Conservation (phyloP, 2,888 invertebrate genomes). For the Platycnemis pennipes region DNA sequence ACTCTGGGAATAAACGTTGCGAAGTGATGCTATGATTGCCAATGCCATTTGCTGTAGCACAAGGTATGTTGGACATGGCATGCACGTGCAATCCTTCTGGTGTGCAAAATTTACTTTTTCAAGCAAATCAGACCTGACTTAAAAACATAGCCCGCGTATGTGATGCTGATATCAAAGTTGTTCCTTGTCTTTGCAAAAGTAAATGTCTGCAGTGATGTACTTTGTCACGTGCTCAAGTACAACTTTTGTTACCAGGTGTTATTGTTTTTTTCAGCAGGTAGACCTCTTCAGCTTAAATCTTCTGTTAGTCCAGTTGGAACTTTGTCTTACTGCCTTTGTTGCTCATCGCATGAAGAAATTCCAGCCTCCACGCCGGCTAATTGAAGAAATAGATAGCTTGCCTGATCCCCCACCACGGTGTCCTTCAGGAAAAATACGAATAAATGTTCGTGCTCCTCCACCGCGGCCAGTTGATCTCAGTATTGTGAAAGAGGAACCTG, state of each 20-base stretch:
- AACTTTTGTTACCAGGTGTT: background rate
- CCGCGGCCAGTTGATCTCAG: slow-evolving; percentile 72
- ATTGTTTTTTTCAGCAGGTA: slow-evolving; percentile 81
- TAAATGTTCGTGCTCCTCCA: slow-evolving; percentile 79
- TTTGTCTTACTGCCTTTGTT: slow-evolving; percentile 88
- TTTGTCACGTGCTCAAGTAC: background rate
- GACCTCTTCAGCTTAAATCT: slow-evolving; percentile 85
- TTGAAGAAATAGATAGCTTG: slow-evolving; percentile 85
- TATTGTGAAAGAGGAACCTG: slow-evolving; percentile 42
- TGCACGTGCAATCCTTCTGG: no score
- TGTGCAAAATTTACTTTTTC: no score
- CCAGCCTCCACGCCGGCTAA: slow-evolving; percentile 86
- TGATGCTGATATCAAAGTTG: no score
- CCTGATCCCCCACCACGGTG: slow-evolving; percentile 84
- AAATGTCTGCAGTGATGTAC: no score
- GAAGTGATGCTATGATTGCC: no score
- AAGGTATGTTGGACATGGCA: no score
- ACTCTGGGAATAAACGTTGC: no score
- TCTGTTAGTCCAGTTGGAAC: slow-evolving; percentile 84
- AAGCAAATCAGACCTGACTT: no score
- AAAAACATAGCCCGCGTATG: no score
- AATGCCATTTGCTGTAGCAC: no score
- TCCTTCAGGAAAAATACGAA: slow-evolving; percentile 85
- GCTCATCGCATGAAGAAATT: slow-evolving; percentile 90
- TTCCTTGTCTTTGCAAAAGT: no score